phyloP scores from a whole-genome alignment of 2,888 invertebrate species.

The Mongoloraphidia duomilia region DNA sequence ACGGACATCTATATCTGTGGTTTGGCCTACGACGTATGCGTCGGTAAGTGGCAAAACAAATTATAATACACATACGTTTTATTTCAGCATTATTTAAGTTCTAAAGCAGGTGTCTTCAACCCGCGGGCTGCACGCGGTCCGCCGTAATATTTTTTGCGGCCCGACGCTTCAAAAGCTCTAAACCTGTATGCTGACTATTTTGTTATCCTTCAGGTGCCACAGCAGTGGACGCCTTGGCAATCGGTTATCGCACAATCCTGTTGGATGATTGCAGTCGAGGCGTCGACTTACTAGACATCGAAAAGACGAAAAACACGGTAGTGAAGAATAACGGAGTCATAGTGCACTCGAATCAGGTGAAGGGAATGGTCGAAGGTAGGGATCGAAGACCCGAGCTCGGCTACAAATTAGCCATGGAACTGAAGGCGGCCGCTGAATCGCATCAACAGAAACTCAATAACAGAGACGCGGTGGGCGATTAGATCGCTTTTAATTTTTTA shows the following conservation, averaged over 20 bases:
- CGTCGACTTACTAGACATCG: constrained; percentile 72
- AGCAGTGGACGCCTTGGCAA: constrained; percentile 75
- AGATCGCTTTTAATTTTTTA: too few species aligned
- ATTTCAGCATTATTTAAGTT: not conserved
- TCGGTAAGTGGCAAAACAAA: constrained; percentile 44
- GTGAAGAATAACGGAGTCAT: constrained; percentile 66
- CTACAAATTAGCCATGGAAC: constrained; percentile 74
- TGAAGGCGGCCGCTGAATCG: constrained; percentile 32
- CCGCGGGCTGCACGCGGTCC: not conserved
- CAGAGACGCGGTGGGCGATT: not conserved
- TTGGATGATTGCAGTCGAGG: constrained; percentile 87
- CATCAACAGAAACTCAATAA: not conserved
- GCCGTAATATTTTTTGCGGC: not conserved
- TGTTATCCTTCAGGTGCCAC: constrained; percentile 51
- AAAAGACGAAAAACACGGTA: constrained; percentile 63
- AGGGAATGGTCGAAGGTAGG: constrained; percentile 74
- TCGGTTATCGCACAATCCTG: constrained; percentile 77
- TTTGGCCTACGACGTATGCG: constrained; percentile 89
- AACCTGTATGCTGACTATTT: too few species aligned
- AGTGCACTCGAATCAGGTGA: constrained; percentile 63
- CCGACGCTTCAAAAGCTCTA: too few species aligned
- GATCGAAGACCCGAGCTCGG: constrained; percentile 80
- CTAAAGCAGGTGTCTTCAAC: not conserved
- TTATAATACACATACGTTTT: not conserved
- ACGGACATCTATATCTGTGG: constrained; percentile 93